These are phyloP conservation scores for Teleiodes luculella DNA, from an alignment of 2,888 invertebrate species.

Conservation along the genomic window DNA sequence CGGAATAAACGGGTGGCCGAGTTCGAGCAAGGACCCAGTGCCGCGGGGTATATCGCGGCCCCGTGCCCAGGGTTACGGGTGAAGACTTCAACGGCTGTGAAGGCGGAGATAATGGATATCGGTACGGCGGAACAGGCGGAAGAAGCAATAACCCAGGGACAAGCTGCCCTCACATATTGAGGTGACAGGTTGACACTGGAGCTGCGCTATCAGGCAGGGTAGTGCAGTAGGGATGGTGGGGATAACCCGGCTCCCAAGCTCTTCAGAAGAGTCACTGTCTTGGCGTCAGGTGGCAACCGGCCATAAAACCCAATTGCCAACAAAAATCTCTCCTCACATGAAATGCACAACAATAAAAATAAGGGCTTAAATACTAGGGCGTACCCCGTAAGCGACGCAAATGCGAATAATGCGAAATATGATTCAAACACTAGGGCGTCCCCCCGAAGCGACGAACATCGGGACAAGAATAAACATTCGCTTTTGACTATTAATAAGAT, in stretches of 20 bases:
- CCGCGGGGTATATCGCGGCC: too few relatives aligned
- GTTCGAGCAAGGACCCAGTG: background rate
- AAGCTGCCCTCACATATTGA: conserved; percentile 15
- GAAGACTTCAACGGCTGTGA: conserved; percentile 14
- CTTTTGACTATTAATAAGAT: too few relatives aligned
- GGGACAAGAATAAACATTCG: background rate
- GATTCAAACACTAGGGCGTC: too few relatives aligned
- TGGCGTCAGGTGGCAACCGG: conserved; percentile 20
- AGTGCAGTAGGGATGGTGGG: conserved; percentile 14
- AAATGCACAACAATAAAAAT: too few relatives aligned
- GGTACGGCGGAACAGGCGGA: conserved; percentile 16
- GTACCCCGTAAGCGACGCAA: background rate
- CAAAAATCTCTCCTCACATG: conserved; percentile 4
- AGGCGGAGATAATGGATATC: conserved; percentile 10
- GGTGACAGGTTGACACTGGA: conserved; percentile 11
- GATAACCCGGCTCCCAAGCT: conserved; percentile 16
- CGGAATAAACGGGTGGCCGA: background rate
- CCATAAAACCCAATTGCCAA: conserved; percentile 21
- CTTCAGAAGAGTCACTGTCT: conserved; percentile 12
- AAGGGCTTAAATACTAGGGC: background rate
- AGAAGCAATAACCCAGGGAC: background rate
- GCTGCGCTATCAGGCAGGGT: conserved; percentile 8
- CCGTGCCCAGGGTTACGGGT: conserved; percentile 17
- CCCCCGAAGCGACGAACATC: background rate
- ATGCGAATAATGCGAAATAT: background rate